phyloP scores from a whole-genome alignment of 2,113 vertebrate species.

The Neopipo cinnamomea region DNA sequence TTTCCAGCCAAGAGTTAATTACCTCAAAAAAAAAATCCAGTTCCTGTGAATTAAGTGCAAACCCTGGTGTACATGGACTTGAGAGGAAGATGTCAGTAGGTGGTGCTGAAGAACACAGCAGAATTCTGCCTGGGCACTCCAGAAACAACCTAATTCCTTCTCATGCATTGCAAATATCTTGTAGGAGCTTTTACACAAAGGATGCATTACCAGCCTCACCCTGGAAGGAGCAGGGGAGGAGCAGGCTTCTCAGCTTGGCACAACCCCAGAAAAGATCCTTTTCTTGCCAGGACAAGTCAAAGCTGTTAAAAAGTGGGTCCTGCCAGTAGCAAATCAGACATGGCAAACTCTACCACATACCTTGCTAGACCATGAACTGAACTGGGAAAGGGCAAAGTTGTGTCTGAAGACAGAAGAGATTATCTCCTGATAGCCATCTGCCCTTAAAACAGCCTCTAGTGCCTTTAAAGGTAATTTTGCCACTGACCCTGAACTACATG shows the following conservation, averaged over 20 bases:
- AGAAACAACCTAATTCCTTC: not conserved
- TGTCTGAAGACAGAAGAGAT: not conserved
- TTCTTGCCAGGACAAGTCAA: not conserved
- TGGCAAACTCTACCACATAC: not conserved
- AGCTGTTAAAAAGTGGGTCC: not conserved
- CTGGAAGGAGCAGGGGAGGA: not conserved
- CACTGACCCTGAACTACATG: not conserved
- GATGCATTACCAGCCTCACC: conserved; percentile 20
- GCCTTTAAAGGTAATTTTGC: not conserved
- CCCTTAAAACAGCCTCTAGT: not conserved
- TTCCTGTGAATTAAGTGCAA: not conserved
- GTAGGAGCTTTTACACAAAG: conserved; percentile 1
- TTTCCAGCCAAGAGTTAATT: not conserved
- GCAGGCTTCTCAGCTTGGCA: not conserved
- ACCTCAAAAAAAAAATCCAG: not conserved
- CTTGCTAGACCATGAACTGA: not conserved
- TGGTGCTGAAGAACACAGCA: conserved; percentile 48
- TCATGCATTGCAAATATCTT: conserved; percentile 9
- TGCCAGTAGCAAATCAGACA: not conserved
- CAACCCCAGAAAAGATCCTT: not conserved
- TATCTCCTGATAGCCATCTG: not conserved
- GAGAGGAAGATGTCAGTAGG: conserved; percentile 24
- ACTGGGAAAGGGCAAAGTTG: not conserved
- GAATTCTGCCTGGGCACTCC: not conserved
- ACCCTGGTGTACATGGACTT: fast-evolving